phyloP scores from a whole-genome alignment of 1,140 invertebrate species.

The Sesamia nonagrioides region DNA sequence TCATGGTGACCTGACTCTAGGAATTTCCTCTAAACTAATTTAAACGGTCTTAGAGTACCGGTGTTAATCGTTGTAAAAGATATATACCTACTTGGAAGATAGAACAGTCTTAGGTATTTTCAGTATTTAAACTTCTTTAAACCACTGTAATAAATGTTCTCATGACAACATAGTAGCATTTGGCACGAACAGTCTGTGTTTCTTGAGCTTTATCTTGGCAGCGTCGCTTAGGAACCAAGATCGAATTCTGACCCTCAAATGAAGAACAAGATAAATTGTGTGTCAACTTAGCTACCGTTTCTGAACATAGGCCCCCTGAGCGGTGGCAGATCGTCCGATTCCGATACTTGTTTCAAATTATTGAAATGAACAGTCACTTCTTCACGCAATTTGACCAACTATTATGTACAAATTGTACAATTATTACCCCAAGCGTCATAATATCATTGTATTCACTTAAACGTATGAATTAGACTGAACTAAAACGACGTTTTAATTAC shows the following conservation, averaged over 20 bases:
- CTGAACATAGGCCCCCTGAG: neutral
- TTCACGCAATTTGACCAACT: too few relatives aligned
- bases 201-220: conserved; percentile 10
- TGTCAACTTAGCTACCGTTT: conserved; percentile 15
- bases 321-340: neutral
- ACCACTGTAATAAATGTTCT: conserved; percentile 2
- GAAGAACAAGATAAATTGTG: conserved; percentile 15
- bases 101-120: neutral
- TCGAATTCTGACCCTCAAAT: conserved; percentile 19
- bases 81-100: too few relatives aligned
- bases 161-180: neutral
- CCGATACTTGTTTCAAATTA: neutral
- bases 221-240: conserved; percentile 1
- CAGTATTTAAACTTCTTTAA: neutral
- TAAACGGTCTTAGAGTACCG: too few relatives aligned
- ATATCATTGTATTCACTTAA: neutral
- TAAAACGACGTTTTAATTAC: conserved; percentile 6
- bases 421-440: too few relatives aligned
- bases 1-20: too few relatives aligned
- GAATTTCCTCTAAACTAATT: too few relatives aligned
- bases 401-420: too few relatives aligned
- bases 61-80: too few relatives aligned
- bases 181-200: neutral
- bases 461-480: neutral
- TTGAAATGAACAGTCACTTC: too few relatives aligned